Conservation (phyloP, 2,797 vertebrate species). For the Erethizon dorsatum region DNA sequence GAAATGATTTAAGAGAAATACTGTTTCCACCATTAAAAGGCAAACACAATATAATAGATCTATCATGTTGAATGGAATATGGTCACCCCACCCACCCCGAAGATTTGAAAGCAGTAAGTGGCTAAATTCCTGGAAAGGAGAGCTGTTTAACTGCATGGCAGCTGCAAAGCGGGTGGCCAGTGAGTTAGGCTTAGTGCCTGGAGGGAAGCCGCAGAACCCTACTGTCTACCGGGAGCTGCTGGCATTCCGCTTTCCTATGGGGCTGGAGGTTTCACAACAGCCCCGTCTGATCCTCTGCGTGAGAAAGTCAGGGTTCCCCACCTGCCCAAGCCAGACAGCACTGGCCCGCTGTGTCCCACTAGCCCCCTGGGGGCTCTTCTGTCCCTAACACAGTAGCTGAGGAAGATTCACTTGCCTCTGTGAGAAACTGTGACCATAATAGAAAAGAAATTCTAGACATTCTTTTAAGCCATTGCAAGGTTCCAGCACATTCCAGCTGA, state of each 20-base stretch:
- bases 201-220: conserved; percentile 78
- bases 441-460: conserved; percentile 87
- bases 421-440: conserved; percentile 82
- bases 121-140: conserved; percentile 74
- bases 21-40: conserved; percentile 21
- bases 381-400: conserved; percentile 46
- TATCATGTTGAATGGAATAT: neutral
- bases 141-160: conserved; percentile 80
- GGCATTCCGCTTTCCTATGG: conserved; percentile 85
- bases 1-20: conserved; percentile 60
- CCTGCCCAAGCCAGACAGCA: conserved; percentile 68
- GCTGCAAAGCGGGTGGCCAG: conserved; percentile 65
- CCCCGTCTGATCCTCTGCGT: conserved; percentile 80
- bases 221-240: conserved; percentile 76
- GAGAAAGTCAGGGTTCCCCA: conserved; percentile 85
- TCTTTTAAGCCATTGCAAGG: conserved; percentile 85
- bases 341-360: conserved; percentile 72
- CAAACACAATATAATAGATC: neutral
- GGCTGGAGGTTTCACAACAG: conserved; percentile 84
- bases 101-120: conserved; percentile 67
- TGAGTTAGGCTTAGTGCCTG: conserved; percentile 68
- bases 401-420: conserved; percentile 83
- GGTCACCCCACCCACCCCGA: neutral
- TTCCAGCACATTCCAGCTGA: conserved; percentile 82
- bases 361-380: conserved; percentile 69